Percentiles rank a stretch among this genome's conserved stretches.
Evolutionary conservation across 2,113 vertebrate genomes (phyloP).

Genomic region (cattle (Bos taurus)): DNA sequence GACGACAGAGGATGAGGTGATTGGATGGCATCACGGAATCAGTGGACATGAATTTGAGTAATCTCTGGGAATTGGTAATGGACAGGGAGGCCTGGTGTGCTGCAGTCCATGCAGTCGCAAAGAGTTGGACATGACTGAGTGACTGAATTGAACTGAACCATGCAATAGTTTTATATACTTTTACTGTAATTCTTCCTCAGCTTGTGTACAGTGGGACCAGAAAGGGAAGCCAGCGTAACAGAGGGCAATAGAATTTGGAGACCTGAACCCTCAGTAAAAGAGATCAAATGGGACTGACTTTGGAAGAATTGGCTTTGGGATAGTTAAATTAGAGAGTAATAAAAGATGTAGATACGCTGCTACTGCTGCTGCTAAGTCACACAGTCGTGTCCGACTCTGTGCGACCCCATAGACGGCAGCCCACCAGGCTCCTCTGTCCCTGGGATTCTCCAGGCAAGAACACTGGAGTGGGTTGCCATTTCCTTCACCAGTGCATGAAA

Average conservation of each 20-base stretch:
- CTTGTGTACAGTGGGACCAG: not conserved
- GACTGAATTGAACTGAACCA: not conserved
- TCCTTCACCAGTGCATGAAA: too few relatives aligned
- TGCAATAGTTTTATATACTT: not conserved
- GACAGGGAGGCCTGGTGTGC: too few relatives aligned
- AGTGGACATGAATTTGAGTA: not conserved
- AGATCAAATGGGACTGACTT: not conserved
- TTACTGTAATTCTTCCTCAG: not conserved
- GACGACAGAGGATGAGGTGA: not conserved
- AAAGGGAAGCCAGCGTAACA: not conserved
- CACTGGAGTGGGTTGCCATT: too few relatives aligned
- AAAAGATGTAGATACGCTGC: not conserved
- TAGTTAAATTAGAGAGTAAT: not conserved
- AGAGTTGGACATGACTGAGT: too few relatives aligned
- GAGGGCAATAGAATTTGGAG: not conserved
- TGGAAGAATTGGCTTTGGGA: not conserved
- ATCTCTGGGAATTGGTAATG: not conserved
- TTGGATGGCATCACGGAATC: not conserved
- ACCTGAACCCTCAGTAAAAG: not conserved
- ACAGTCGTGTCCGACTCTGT: too few relatives aligned
- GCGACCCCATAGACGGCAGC: too few relatives aligned
- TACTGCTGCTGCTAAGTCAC: too few relatives aligned
- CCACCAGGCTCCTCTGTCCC: too few relatives aligned
- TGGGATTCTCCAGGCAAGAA: too few relatives aligned
- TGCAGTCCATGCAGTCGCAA: too few relatives aligned